A percentile compares a stretch with the other conserved stretches of the same genome.
Conservation (phyloP, 2,113 vertebrate genomes). For the Oceanodroma tethys region DNA sequence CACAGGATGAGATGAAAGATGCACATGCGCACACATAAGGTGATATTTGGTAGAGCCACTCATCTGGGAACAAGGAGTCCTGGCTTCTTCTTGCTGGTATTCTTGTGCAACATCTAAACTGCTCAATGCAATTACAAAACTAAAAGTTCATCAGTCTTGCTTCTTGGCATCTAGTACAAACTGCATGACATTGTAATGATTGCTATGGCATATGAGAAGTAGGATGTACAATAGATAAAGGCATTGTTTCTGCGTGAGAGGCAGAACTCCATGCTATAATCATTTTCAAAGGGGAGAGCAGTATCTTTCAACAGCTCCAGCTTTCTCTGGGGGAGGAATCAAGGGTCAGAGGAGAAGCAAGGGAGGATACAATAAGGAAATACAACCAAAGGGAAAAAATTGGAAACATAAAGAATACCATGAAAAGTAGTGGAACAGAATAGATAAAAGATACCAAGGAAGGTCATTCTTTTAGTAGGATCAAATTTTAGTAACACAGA, state of each 20-base stretch:
- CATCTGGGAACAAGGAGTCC: not conserved
- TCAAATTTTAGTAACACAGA: not conserved
- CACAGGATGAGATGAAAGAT: not conserved
- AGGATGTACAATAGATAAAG: not conserved
- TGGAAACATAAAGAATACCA: not conserved
- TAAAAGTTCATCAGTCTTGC: not conserved
- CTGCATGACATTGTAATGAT: not conserved
- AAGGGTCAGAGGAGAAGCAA: not conserved
- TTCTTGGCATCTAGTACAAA: not conserved
- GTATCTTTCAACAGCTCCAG: not conserved
- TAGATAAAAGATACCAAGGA: not conserved
- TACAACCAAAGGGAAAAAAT: not conserved
- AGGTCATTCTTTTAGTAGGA: not conserved
- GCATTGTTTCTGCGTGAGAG: not conserved
- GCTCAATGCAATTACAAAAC: not conserved
- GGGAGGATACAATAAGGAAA: not conserved
- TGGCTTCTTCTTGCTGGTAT: not conserved
- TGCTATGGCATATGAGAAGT: not conserved
- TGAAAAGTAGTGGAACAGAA: not conserved
- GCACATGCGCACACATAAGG: rapidly evolving
- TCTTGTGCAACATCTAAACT: not conserved
- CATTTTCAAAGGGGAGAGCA: not conserved
- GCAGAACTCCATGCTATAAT: not conserved
- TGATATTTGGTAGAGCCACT: not conserved
- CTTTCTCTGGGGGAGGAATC: not conserved